Evolutionary conservation across 2,113 vertebrate genomes (phyloP).

Genomic region (Thamnophis sirtalis): DNA sequence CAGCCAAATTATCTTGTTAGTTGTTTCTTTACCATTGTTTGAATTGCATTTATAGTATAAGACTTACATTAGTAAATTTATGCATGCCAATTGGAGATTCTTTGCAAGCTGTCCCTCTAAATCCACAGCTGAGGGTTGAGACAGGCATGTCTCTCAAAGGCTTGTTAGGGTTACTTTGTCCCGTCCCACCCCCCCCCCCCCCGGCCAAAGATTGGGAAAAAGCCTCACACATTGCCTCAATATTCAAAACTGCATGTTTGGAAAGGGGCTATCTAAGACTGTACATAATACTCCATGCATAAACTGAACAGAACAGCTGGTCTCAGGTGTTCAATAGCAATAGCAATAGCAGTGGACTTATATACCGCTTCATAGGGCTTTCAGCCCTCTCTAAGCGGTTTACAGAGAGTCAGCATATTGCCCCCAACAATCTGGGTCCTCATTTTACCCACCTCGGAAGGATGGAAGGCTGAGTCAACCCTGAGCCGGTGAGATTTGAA

Average conservation of each 20-base stretch:
- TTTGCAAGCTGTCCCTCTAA: background rate
- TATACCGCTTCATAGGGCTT: too few species aligned
- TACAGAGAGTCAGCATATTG: too few species aligned
- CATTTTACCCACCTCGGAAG: too few species aligned
- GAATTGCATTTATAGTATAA: conserved; percentile 2
- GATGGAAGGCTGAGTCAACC: too few species aligned
- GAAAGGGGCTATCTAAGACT: background rate
- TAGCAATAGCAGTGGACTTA: too few species aligned
- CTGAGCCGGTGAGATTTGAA: too few species aligned
- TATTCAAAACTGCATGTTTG: background rate
- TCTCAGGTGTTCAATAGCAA: background rate
- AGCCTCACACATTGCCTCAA: background rate
- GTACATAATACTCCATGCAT: background rate
- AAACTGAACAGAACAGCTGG: background rate
- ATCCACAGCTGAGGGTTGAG: background rate
- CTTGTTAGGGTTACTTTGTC: background rate
- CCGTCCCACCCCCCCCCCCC: too few species aligned
- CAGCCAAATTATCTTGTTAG: background rate
- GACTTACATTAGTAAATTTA: background rate
- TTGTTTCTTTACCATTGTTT: background rate
- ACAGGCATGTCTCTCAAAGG: background rate
- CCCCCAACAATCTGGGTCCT: too few species aligned
- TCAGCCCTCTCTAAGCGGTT: too few species aligned
- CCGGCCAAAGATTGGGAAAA: background rate
- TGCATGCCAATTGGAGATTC: background rate